phyloP scores from a whole-genome alignment of 1,140 invertebrate genomes.

The Caenorhabditis inopinata region DNA sequence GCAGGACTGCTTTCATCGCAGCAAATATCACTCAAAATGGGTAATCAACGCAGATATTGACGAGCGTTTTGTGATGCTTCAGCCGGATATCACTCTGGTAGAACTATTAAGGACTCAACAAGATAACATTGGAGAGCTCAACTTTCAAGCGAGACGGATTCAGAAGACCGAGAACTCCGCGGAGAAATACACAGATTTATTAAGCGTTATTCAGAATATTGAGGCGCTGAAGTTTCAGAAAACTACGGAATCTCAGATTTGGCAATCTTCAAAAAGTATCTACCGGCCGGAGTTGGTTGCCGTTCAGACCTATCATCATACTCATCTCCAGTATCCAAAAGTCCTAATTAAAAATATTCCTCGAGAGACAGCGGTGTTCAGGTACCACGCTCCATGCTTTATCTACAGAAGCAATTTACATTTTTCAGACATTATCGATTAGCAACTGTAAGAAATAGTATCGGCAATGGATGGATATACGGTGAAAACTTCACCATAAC shows the following conservation, averaged over 20 bases:
- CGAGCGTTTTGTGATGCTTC: conserved; percentile 1
- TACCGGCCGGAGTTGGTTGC: conserved; percentile 2
- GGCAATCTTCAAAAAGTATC: conserved; percentile 18
- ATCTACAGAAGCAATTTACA: too few relatives aligned
- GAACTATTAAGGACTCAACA: background rate
- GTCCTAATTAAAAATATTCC: background rate
- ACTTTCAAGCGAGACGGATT: background rate
- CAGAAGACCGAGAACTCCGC: background rate
- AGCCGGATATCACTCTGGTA: background rate
- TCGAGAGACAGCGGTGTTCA: background rate
- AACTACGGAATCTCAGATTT: background rate
- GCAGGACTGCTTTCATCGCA: conserved; percentile 11
- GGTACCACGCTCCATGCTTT: too few relatives aligned
- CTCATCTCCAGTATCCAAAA: background rate
- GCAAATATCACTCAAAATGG: background rate
- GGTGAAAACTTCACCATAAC: background rate
- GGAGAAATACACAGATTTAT: background rate
- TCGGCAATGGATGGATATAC: background rate
- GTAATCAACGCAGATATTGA: conserved; percentile 6
- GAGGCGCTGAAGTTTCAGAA: background rate
- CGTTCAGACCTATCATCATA: conserved; percentile 7
- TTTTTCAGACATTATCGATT: background rate
- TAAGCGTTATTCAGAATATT: background rate
- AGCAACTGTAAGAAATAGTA: background rate
- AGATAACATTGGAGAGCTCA: background rate